phyloP scores from a whole-genome alignment of 35 echinoderm and acorn worm genomes.

The Heliocidaris erythrogramma region DNA sequence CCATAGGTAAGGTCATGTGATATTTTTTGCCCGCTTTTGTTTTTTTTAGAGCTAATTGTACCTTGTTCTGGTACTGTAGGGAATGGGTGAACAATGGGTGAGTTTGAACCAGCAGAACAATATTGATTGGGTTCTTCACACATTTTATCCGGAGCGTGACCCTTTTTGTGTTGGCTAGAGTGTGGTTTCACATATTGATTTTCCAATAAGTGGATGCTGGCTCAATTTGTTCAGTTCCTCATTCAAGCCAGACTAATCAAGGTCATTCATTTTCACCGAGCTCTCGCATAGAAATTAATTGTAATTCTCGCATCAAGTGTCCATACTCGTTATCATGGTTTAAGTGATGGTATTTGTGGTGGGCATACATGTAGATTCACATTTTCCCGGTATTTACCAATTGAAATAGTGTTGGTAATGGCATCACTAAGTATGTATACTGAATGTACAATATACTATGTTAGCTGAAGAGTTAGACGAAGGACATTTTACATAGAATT shows the following conservation, averaged over 20 bases:
- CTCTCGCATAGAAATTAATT: background rate
- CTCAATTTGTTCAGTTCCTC: slow-evolving; percentile 29
- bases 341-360: background rate
- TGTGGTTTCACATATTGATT: slow-evolving; percentile 33
- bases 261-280: background rate
- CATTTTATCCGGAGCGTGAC: background rate
- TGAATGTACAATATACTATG: background rate
- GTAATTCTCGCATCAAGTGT: background rate
- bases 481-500: background rate
- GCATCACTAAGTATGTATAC: background rate
- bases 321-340: background rate
- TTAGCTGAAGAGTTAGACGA: background rate
- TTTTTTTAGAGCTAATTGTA: background rate
- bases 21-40: background rate
- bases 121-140: slow-evolving; percentile 20
- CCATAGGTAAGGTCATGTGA: background rate
- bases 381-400: background rate
- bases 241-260: slow-evolving; percentile 27
- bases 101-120: slow-evolving; percentile 17
- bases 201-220: slow-evolving; percentile 26
- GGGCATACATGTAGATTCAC: background rate
- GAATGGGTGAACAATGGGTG: background rate
- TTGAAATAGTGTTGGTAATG: background rate
- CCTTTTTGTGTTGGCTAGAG: slow-evolving; percentile 25
- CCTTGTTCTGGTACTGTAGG: background rate